These are phyloP conservation scores for Lasioglossum villosulum DNA, from an alignment of 2,888 invertebrate species.

Conservation along the genomic window DNA sequence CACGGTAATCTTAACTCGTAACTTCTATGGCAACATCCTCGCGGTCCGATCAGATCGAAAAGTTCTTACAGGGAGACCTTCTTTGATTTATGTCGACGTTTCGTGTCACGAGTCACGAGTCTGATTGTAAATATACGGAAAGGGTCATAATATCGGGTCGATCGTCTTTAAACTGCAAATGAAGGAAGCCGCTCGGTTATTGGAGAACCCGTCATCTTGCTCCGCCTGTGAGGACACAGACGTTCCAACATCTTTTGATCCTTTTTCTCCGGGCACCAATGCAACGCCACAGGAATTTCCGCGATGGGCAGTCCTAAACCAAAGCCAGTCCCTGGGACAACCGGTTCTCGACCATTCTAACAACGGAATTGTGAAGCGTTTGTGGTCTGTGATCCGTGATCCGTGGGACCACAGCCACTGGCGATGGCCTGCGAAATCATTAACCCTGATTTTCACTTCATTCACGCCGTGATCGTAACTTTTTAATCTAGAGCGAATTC, in stretches of 20 bases:
- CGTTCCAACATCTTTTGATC: constrained; percentile 39
- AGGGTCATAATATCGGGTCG: not conserved
- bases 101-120: constrained; percentile 36
- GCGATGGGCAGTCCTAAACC: constrained; percentile 59
- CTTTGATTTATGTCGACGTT: constrained; percentile 43
- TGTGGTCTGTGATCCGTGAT: not conserved
- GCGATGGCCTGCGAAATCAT: no score
- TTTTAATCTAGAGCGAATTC: no score
- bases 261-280: constrained; percentile 32
- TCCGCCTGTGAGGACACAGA: constrained; percentile 53
- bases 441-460: no score
- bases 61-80: constrained; percentile 26
- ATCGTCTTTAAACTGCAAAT: constrained; percentile 20
- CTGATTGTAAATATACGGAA: constrained; percentile 22
- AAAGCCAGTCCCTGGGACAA: constrained; percentile 50
- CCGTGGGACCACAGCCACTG: not conserved
- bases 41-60: not conserved
- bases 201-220: constrained; percentile 43
- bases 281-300: constrained; percentile 46
- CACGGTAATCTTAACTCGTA: not conserved
- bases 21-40: not conserved
- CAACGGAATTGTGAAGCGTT: not conserved
- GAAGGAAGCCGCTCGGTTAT: constrained; percentile 20
- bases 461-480: no score
- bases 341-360: constrained; percentile 61